phyloP scores from a whole-genome alignment of 2,888 invertebrate species.

The Morpho helenor region DNA sequence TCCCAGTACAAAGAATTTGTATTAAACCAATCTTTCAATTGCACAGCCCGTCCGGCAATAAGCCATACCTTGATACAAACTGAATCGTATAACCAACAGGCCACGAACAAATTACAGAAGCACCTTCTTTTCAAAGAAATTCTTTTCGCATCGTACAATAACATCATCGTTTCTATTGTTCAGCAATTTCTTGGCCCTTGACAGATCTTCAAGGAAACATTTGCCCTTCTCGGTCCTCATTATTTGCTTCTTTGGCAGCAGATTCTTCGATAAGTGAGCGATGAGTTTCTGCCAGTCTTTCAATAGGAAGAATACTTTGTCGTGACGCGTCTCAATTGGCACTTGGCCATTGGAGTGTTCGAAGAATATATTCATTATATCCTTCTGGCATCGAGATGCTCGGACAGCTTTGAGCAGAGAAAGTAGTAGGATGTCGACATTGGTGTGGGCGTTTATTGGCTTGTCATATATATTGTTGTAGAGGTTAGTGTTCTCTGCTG shows the following conservation, averaged over 20 bases:
- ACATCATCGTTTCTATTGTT: slow-evolving; percentile 48
- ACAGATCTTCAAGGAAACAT: slow-evolving; percentile 60
- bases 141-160: slow-evolving; percentile 34
- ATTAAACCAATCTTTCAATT: neutral
- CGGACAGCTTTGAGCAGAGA: slow-evolving; percentile 46
- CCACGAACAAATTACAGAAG: slow-evolving; percentile 40
- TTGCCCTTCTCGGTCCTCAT: slow-evolving; percentile 61
- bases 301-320: slow-evolving; percentile 50
- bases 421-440: slow-evolving; percentile 52
- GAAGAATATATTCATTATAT: slow-evolving; percentile 58
- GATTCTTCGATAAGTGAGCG: slow-evolving; percentile 58
- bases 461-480: slow-evolving; percentile 64
- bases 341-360: slow-evolving; percentile 58
- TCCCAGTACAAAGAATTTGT: neutral
- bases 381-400: slow-evolving; percentile 41
- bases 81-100: neutral
- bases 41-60: neutral
- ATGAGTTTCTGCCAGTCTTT: slow-evolving; percentile 68
- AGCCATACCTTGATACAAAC: neutral
- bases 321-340: slow-evolving; percentile 54
- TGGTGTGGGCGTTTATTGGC: slow-evolving; percentile 54
- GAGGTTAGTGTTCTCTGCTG: slow-evolving; percentile 47
- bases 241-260: slow-evolving; percentile 58
- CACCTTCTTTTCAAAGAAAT: slow-evolving; percentile 36
- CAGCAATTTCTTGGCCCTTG: slow-evolving; percentile 58